These are phyloP conservation scores for Poecilia wingei DNA, from an alignment of 2,797 vertebrate species.

Conservation along the genomic window DNA sequence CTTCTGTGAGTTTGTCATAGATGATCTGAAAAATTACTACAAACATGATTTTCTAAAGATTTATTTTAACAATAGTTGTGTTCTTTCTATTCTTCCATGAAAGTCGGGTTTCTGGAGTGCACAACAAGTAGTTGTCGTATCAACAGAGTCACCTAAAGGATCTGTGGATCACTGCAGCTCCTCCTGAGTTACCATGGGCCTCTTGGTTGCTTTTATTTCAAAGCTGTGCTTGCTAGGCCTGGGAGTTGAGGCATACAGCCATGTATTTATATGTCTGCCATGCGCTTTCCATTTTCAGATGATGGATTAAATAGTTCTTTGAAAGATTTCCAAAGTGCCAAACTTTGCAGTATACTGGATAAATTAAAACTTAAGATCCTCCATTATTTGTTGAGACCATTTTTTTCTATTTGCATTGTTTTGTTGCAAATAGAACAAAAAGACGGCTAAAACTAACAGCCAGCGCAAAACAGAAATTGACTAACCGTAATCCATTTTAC, in stretches of 20 bases:
- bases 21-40: not conserved
- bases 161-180: not conserved
- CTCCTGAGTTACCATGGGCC: not conserved
- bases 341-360: constrained; percentile 27
- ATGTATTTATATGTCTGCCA: not conserved
- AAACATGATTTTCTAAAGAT: not conserved
- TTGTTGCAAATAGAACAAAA: constrained; percentile 41
- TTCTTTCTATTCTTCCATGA: not conserved
- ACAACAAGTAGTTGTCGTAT: not conserved
- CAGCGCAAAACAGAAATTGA: constrained; percentile 13
- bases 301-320: not conserved
- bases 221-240: not conserved
- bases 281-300: not conserved
- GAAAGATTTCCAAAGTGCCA: not conserved
- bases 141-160: not conserved
- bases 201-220: not conserved
- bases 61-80: not conserved
- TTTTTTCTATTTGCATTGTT: constrained; percentile 27
- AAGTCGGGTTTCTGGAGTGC: not conserved
- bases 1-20: not conserved
- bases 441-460: constrained; percentile 33
- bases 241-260: not conserved
- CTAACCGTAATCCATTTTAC: constrained; percentile 44
- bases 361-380: constrained; percentile 36
- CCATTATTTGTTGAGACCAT: constrained; percentile 33